Evolutionary conservation across 2,888 invertebrate genomes (phyloP).

Genomic region (Synergus itoensis): DNA sequence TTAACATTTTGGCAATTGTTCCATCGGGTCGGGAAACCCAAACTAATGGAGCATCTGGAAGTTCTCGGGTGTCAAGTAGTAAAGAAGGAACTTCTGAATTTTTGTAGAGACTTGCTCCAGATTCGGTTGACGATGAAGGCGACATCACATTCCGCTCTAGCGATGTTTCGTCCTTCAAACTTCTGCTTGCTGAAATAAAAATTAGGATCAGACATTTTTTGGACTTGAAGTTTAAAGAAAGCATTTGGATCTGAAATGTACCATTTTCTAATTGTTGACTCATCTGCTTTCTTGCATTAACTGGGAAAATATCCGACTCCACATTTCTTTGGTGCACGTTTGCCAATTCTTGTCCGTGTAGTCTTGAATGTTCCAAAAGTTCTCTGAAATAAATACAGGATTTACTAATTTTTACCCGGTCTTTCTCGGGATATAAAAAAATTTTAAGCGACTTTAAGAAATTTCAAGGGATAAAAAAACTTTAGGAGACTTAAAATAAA

Average conservation of each 20-base stretch:
- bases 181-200: conserved; percentile 49
- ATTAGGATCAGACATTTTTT: not conserved
- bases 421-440: too few relatives aligned
- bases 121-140: conserved; percentile 64
- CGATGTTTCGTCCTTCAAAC: conserved; percentile 37
- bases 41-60: conserved; percentile 85
- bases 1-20: conserved; percentile 89
- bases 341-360: conserved; percentile 75
- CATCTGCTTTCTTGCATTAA: conserved; percentile 40
- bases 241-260: conserved; percentile 48
- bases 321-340: conserved; percentile 68
- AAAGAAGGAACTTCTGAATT: conserved; percentile 66
- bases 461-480: too few relatives aligned
- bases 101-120: conserved; percentile 41
- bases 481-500: too few relatives aligned
- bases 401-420: conserved; percentile 43
- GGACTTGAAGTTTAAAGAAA: not conserved
- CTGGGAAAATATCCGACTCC: conserved; percentile 55
- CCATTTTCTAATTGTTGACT: conserved; percentile 54
- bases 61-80: conserved; percentile 77
- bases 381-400: conserved; percentile 59
- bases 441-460: too few relatives aligned
- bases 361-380: conserved; percentile 71
- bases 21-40: conserved; percentile 86
- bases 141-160: conserved; percentile 59